These are phyloP conservation scores for Turnix velox DNA, from an alignment of 2,113 vertebrate species.

Conservation along the genomic window DNA sequence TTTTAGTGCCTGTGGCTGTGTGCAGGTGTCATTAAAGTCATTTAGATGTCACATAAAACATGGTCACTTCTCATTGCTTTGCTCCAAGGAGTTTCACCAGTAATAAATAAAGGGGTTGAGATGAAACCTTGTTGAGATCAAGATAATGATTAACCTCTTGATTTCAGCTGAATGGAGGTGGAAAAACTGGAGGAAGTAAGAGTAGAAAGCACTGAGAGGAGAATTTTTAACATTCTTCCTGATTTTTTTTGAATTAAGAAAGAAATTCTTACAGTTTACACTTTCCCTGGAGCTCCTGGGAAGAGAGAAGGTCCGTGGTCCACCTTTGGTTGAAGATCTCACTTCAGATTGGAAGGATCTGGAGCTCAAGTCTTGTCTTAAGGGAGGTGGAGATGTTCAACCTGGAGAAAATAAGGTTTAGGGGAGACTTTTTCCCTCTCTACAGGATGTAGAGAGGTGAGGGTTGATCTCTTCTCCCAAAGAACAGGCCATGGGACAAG, in stretches of 20 bases:
- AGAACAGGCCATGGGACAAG: too few species aligned
- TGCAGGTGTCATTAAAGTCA: conserved; percentile 15
- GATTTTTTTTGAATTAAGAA: neutral
- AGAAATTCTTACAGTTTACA: neutral
- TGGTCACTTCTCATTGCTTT: accelerated
- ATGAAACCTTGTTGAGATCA: neutral
- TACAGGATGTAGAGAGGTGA: too few species aligned
- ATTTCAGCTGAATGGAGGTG: neutral
- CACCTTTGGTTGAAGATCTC: neutral
- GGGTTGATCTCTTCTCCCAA: too few species aligned
- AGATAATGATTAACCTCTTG: neutral
- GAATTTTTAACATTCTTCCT: neutral
- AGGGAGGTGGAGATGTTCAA: too few species aligned
- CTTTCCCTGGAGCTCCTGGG: neutral
- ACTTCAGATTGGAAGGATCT: neutral
- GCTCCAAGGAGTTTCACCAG: neutral
- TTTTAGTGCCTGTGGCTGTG: neutral
- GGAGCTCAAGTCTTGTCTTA: too few species aligned
- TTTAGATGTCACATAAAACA: neutral
- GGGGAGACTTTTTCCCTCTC: neutral
- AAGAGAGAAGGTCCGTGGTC: neutral
- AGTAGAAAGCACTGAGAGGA: neutral
- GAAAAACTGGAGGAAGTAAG: neutral
- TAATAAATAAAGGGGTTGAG: neutral
- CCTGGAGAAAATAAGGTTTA: neutral